phyloP scores from a whole-genome alignment of 2,113 vertebrate genomes.

The Argyrosomus japonicus region DNA sequence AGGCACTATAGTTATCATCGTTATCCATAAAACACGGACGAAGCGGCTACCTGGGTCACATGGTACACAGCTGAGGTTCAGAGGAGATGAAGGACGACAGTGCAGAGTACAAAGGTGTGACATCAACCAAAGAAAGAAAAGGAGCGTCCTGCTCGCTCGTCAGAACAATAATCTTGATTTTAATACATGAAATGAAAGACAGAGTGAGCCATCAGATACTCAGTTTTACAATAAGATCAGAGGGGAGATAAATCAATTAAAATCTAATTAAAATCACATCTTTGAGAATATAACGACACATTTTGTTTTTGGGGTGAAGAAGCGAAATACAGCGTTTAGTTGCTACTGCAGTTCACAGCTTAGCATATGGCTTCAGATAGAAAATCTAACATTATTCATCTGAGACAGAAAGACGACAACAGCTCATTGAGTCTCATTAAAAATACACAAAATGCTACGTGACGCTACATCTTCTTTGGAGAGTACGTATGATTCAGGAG shows the following conservation, averaged over 20 bases:
- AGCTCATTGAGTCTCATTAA: constrained; percentile 16
- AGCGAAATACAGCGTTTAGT: constrained; percentile 34
- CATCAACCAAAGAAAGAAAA: not conserved
- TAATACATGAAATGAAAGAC: constrained; percentile 13
- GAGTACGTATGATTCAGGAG: not conserved
- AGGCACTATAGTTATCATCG: constrained; percentile 78
- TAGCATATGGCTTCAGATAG: constrained; percentile 66
- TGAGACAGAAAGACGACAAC: constrained; percentile 13
- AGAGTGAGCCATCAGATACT: not conserved
- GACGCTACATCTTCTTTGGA: constrained; percentile 65
- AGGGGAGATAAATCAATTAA: not conserved
- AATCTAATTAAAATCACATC: not conserved
- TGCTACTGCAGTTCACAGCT: constrained; percentile 60
- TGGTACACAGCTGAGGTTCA: constrained; percentile 54
- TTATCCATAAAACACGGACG: constrained; percentile 43
- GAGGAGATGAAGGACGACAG: constrained; percentile 10
- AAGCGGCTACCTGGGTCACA: constrained; percentile 76
- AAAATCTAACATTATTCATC: constrained; percentile 28
- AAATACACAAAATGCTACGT: constrained; percentile 53
- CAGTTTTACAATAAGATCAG: not conserved
- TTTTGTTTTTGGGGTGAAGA: not conserved
- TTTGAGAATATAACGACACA: constrained; percentile 1
- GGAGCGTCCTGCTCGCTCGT: not conserved
- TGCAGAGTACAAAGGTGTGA: not conserved
- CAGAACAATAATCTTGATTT: not conserved